Conservation (phyloP, 2,888 invertebrate genomes). For the Therioaphis trifolii region DNA sequence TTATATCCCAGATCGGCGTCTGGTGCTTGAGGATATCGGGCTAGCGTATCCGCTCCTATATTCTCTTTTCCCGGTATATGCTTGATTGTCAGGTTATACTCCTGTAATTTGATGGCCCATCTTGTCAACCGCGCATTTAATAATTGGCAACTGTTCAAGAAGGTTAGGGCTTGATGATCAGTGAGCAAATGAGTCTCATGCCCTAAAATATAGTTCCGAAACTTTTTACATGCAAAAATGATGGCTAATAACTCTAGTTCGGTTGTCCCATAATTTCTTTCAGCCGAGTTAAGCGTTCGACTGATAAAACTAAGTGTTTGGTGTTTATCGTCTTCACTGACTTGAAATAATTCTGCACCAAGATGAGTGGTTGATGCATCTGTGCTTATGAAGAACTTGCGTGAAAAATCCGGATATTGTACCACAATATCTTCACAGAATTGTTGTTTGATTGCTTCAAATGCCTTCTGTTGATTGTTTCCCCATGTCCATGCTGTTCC, state of each 20-base stretch:
- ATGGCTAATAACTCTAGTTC: slow-evolving; percentile 54
- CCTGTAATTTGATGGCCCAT: background rate
- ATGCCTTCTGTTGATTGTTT: background rate
- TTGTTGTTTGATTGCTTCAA: background rate
- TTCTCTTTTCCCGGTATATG: background rate
- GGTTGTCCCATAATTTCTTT: slow-evolving; percentile 1
- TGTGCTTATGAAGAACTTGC: background rate
- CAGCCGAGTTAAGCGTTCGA: background rate
- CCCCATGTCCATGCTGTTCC: background rate
- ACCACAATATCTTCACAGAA: slow-evolving; percentile 12
- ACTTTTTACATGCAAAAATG: slow-evolving; percentile 23
- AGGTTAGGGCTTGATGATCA: slow-evolving; percentile 45
- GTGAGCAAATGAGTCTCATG: background rate
- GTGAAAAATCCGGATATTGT: background rate
- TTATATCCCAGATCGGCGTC: background rate
- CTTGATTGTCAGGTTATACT: background rate
- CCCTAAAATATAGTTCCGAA: slow-evolving; percentile 43
- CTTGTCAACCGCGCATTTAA: background rate
- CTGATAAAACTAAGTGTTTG: slow-evolving; percentile 2
- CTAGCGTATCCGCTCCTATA: background rate
- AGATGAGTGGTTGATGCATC: background rate
- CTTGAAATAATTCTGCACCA: background rate
- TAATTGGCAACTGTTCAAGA: background rate
- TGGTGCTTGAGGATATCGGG: background rate
- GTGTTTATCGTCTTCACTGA: background rate